A percentile compares a stretch with the other conserved stretches of the same genome.
phyloP scores from a whole-genome alignment of 2,113 vertebrate species.

The Tauraco erythrolophus region DNA sequence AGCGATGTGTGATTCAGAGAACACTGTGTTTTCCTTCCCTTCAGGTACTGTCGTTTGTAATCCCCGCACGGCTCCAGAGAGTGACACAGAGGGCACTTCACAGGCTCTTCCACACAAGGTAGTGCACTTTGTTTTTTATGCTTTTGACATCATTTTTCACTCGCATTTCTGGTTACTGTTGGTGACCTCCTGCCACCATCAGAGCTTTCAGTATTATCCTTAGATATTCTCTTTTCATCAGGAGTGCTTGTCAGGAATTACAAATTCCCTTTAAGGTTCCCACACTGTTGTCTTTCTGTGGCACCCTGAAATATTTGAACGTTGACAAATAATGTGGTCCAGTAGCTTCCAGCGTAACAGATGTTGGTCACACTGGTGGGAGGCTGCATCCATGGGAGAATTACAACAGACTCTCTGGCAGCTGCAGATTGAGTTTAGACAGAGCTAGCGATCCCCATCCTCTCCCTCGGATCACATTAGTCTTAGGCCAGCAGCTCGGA shows the following conservation, averaged over 20 bases:
- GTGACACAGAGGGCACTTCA: constrained; percentile 68
- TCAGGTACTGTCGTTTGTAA: constrained; percentile 78
- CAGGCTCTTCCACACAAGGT: constrained; percentile 90
- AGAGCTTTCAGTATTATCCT: background rate
- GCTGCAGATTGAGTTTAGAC: background rate
- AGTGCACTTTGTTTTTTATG: background rate
- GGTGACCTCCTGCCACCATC: background rate
- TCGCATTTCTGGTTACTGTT: background rate
- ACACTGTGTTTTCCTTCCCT: background rate
- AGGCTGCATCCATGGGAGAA: background rate
- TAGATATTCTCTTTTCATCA: background rate
- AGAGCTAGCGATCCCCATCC: background rate
- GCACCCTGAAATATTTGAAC: background rate
- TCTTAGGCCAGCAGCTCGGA: background rate
- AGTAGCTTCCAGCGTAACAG: background rate
- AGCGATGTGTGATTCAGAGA: background rate
- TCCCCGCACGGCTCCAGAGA: constrained; percentile 82
- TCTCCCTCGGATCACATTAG: background rate
- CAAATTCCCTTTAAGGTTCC: background rate
- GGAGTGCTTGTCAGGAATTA: background rate
- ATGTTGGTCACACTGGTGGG: background rate
- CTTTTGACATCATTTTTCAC: background rate
- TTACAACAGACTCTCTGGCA: background rate
- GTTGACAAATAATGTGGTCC: background rate
- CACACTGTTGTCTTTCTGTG: background rate